Evolutionary conservation across 2,113 vertebrate species (phyloP).

Genomic region (Butorides virescens): DNA sequence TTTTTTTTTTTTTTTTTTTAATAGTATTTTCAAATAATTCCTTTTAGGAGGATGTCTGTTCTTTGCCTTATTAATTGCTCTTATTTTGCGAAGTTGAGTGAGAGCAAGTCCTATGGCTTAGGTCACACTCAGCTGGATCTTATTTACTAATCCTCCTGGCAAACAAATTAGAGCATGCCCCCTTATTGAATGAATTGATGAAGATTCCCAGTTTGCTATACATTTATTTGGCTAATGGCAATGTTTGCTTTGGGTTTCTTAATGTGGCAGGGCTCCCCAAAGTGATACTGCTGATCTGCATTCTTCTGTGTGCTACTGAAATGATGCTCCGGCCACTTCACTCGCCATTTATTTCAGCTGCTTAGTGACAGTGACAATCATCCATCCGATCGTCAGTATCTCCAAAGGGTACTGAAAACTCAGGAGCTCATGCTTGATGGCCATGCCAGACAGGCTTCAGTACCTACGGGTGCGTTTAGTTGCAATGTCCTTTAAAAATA

Average conservation of each 20-base stretch:
- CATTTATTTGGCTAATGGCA: neutral
- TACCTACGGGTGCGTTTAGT: neutral
- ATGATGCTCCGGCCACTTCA: neutral
- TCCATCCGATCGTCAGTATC: accelerated
- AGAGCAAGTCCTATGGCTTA: neutral
- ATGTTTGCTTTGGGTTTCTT: neutral
- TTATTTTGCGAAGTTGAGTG: neutral
- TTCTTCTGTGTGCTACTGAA: neutral
- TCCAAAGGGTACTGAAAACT: neutral
- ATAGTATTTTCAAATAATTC: neutral
- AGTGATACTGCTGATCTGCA: neutral
- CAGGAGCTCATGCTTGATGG: neutral
- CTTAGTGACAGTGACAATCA: neutral
- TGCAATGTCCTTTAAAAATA: neutral
- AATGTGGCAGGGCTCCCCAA: neutral
- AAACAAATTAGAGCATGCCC: neutral
- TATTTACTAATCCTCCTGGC: slow-evolving; percentile 3
- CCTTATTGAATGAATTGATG: neutral
- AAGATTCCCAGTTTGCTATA: neutral
- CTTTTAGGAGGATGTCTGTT: neutral
- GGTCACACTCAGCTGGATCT: neutral
- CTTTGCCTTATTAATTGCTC: neutral
- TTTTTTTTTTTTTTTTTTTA: neutral
- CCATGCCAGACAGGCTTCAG: neutral
- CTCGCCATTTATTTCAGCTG: neutral